A percentile compares a stretch with the other conserved stretches of the same genome.
Evolutionary conservation across 2,888 invertebrate genomes (phyloP).

Genomic region (Lobophora halterata): DNA sequence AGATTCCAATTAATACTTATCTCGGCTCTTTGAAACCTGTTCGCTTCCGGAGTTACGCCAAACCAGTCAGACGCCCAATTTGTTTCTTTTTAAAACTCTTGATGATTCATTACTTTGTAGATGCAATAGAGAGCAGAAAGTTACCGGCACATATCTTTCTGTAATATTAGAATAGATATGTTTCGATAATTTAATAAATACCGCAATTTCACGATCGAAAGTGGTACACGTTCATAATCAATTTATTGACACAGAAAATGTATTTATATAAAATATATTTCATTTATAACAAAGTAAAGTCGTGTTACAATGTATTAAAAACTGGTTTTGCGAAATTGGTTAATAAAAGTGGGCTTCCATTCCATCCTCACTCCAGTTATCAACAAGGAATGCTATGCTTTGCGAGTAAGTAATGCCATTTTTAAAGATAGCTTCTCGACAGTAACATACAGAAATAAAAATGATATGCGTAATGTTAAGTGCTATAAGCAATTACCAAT

Average conservation of each 20-base stretch:
- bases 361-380: slow-evolving; percentile 32
- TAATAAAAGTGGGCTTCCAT: slow-evolving; percentile 37
- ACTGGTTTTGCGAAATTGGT: slow-evolving; percentile 35
- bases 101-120: slow-evolving; percentile 22
- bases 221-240: neutral
- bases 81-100: slow-evolving; percentile 50
- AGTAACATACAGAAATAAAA: slow-evolving; percentile 20
- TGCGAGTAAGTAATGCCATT: slow-evolving; percentile 30
- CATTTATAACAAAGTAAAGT: slow-evolving; percentile 38
- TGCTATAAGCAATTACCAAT: slow-evolving; percentile 18
- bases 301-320: too few relatives aligned
- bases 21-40: slow-evolving; percentile 62
- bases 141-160: slow-evolving; percentile 1
- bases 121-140: slow-evolving; percentile 8
- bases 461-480: slow-evolving; percentile 22
- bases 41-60: slow-evolving; percentile 76
- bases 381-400: slow-evolving; percentile 6
- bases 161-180: slow-evolving; percentile 2
- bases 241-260: too few relatives aligned
- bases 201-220: slow-evolving; percentile 5
- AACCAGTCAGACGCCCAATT: slow-evolving; percentile 59
- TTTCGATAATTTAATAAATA: slow-evolving; percentile 3
- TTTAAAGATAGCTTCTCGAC: slow-evolving; percentile 26
- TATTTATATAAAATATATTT: too few relatives aligned
- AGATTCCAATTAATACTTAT: slow-evolving; percentile 69